Conservation (phyloP, 2,797 vertebrate species). For the Poecilia velifera region DNA sequence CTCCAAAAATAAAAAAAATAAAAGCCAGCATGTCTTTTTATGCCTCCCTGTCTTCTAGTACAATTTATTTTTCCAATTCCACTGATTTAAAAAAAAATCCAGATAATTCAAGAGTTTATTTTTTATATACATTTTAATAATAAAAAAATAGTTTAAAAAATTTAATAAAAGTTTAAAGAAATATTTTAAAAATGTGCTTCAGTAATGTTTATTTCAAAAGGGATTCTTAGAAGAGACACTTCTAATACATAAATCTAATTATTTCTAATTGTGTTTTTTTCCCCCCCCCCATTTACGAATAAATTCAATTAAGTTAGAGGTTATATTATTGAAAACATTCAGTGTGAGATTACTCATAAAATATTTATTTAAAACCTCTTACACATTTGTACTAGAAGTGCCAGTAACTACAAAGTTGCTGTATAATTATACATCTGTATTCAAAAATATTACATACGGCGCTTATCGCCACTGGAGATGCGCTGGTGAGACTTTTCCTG, state of each 20-base stretch:
- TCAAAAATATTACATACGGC: neutral
- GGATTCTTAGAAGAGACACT: neutral
- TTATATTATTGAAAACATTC: neutral
- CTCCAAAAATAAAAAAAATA: neutral
- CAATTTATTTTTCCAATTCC: neutral
- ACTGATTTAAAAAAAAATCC: neutral
- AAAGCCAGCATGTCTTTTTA: neutral
- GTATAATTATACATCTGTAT: neutral
- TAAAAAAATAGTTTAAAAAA: too few species aligned
- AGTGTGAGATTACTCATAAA: neutral
- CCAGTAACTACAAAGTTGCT: neutral
- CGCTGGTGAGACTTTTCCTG: neutral
- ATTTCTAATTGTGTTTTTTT: neutral
- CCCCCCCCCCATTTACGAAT: neutral
- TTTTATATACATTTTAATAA: neutral
- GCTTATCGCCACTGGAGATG: neutral
- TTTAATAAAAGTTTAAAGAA: neutral
- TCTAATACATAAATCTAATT: neutral
- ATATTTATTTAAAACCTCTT: neutral
- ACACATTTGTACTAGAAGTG: too few species aligned
- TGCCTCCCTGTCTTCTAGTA: too few species aligned
- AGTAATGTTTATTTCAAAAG: neutral
- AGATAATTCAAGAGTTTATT: neutral
- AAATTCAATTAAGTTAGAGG: neutral
- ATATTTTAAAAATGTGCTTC: neutral